A percentile compares a stretch with the other conserved stretches of the same genome.
Evolutionary conservation across 2,888 invertebrate species (phyloP).

Genomic region (Idaea straminata): DNA sequence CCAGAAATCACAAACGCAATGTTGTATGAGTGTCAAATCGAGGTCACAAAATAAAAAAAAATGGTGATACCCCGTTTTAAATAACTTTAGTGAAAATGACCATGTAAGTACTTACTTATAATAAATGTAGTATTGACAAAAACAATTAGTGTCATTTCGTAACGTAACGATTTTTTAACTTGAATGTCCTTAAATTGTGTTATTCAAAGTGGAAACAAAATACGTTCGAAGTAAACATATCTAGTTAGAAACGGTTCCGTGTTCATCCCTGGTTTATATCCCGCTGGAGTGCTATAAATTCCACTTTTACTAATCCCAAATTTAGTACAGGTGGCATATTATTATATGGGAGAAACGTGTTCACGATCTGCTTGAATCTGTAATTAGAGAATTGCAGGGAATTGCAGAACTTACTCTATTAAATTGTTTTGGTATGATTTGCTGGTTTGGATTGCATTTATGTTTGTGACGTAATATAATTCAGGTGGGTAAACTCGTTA

Average conservation of each 20-base stretch:
- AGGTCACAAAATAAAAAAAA: too few species aligned
- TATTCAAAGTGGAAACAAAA: background rate
- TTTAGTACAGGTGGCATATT: slow-evolving; percentile 18
- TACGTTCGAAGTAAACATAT: background rate
- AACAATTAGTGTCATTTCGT: background rate
- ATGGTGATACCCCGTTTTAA: too few species aligned
- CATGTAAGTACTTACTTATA: too few species aligned
- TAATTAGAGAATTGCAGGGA: background rate
- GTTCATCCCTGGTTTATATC: slow-evolving; percentile 23
- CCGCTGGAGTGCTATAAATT: slow-evolving; percentile 36
- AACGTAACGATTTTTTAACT: background rate
- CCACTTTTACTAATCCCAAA: slow-evolving; percentile 40
- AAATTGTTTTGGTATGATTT: background rate
- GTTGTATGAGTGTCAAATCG: too few species aligned
- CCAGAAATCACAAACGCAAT: too few species aligned
- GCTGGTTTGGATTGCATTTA: background rate
- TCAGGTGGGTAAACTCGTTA: too few species aligned
- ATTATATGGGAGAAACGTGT: slow-evolving; percentile 17
- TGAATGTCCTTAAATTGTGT: background rate
- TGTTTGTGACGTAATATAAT: background rate
- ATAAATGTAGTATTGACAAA: background rate
- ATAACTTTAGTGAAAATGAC: too few species aligned
- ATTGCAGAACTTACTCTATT: background rate
- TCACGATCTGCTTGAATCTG: background rate
- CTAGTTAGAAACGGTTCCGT: background rate